Base-by-base conservation (phyloP, 2,113 vertebrate species). In the Cisticola juncidis region DNA sequence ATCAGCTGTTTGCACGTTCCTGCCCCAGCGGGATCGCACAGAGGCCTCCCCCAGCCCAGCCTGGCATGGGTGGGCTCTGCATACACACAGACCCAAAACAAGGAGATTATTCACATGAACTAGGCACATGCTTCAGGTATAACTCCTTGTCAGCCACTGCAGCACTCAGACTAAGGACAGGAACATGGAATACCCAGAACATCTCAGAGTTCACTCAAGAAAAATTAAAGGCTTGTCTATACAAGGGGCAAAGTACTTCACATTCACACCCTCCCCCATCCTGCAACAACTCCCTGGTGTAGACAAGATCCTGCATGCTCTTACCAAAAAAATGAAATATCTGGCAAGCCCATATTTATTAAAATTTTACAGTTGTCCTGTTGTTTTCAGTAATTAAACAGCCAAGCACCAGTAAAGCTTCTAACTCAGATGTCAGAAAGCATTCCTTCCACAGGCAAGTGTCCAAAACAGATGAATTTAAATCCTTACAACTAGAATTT, bases 261-360 rank as follows among this genome's bases (percentile, higher is more conserved):
- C 56, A 78, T 74, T 91, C 83, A 83, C 83, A 71, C 29, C 44
- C 64, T 58, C 40, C 56, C 35, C 71, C 48, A 25, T 40, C 56
- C 72, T 78, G 69, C 92, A 88, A 1, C 26, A 92, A 81, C 68
- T 93, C 44, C 44, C 56, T 33, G 13, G 47, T 35, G 28, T 6
- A 86, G 72, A 74, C 95, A 94, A 92, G 92, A 93, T 64, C 58
- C 65, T 54, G 91, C 93, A 80, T 4, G 95, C 38, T 80, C 74
- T 77, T 73, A 95, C 70, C 81, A 96, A 95, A 95, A 96, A 95
- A 82, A 91, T 36, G 13, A 66, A 95, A 73, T 81, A 77, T 33
- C 50, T n/a, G 6, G 71, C 91, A 95, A 91, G 79, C 71, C 58
- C 10, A 5, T 69, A 85, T 94, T 92, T 95, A 92, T 90, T 82